Evolutionary conservation across 2,888 invertebrate species (phyloP).

Genomic region (Sepiola atlantica): DNA sequence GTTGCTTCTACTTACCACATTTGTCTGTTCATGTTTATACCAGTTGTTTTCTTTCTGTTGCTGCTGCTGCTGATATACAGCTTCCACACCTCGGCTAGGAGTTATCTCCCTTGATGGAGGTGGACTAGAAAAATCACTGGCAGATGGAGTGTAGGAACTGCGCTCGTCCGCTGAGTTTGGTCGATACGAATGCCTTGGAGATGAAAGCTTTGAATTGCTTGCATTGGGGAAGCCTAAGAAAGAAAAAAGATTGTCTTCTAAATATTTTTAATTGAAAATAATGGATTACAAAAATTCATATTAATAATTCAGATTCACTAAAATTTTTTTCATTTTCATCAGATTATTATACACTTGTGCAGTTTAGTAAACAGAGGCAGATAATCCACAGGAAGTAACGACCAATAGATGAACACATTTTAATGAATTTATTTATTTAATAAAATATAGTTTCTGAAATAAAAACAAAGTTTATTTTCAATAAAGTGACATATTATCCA

Average conservation of each 20-base stretch:
- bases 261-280: neutral
- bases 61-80: neutral
- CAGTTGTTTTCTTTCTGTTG: neutral
- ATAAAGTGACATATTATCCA: no score
- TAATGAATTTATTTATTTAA: no score
- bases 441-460: no score
- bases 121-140: constrained; percentile 50
- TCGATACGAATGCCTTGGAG: constrained; percentile 46
- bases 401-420: no score
- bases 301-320: neutral
- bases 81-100: constrained; percentile 45
- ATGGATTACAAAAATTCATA: neutral
- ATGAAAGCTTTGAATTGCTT: neutral
- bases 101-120: constrained; percentile 63
- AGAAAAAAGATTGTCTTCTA: neutral
- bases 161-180: constrained; percentile 43
- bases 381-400: no score
- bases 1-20: neutral
- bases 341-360: no score
- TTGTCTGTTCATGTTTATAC: neutral
- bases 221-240: neutral
- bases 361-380: no score
- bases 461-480: no score
- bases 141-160: constrained; percentile 49
- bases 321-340: neutral